Base-by-base conservation (phyloP, 2,113 vertebrate genomes). In the Eleginops maclovinus region DNA sequence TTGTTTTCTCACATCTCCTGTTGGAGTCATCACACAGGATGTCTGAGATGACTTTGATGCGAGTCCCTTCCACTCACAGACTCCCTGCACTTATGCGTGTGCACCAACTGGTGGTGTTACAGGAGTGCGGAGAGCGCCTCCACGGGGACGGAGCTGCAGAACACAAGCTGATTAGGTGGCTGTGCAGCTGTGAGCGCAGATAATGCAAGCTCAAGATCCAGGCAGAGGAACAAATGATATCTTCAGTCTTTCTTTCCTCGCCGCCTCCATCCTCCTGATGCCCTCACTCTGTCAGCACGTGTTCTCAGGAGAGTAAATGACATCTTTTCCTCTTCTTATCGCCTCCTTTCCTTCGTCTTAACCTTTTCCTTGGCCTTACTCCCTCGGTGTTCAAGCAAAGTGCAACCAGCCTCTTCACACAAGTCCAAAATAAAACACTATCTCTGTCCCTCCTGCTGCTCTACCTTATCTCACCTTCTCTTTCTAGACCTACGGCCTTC, bases 21-120 rank as follows among this genome's bases (percentile, higher is more conserved):
- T 55, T 40, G 31, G 40, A 49, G 21, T 72, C 70, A 69, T 59
- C 53, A 15, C 74, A 55, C 24, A 50, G 40, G 72, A 75, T 59
- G 66, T 21, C 75, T 73, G 73, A 69, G 71, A 85, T 71, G 68
- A 69, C 72, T 73, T 73, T 66, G 60, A 84, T 68, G 63, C 51
- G 12, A 5, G 43, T 47, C 47, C 9, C 1, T 46, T 58, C 74
- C 40, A n/a, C 41, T 28, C 63, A n/a, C 59, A 9, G 56, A 8
- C 44, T 41, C 40, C 15, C 47, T 82, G 68, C 72, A 87, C 81
- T 72, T 75, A 73, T 59, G 55, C 75, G 10, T 75, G 70, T 24
- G 43, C 68, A 77, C 87, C 91, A 79, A 86, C 64, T 61, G 89
- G 81, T 75, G 90, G 91, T 47, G 90, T 88, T 85, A 64, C 68